A percentile compares a stretch with the other conserved stretches of the same genome.
phyloP scores from a whole-genome alignment of 2,113 vertebrate genomes.

The Mustela nigripes region DNA sequence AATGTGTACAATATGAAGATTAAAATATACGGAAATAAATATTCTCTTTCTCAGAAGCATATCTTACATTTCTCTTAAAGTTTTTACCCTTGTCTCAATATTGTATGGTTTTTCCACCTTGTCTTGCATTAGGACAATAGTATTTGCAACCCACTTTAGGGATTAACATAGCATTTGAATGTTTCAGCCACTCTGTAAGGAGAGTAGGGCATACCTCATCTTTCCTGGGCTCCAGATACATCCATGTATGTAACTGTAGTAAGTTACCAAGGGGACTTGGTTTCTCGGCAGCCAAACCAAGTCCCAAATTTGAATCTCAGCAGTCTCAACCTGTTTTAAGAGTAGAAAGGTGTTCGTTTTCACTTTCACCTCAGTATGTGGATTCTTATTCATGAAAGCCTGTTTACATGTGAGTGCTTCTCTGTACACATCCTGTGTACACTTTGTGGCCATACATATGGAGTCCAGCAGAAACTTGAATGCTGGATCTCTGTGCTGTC shows the following conservation, averaged over 20 bases:
- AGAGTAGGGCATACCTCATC: neutral
- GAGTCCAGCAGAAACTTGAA: neutral
- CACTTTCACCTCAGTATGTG: neutral
- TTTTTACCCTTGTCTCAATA: neutral
- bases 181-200: neutral
- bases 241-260: neutral
- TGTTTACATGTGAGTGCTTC: neutral
- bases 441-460: neutral
- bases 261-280: neutral
- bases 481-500: neutral
- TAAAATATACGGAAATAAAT: neutral
- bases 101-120: neutral
- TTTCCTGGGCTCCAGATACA: neutral
- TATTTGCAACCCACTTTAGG: neutral
- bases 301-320: neutral
- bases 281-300: neutral
- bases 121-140: neutral
- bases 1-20: neutral
- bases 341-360: neutral
- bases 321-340: neutral
- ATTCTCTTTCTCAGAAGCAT: neutral
- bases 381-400: neutral
- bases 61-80: neutral
- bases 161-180: neutral
- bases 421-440: neutral